Conservation (phyloP, 2,888 invertebrate genomes). For the Plutella xylostella region DNA sequence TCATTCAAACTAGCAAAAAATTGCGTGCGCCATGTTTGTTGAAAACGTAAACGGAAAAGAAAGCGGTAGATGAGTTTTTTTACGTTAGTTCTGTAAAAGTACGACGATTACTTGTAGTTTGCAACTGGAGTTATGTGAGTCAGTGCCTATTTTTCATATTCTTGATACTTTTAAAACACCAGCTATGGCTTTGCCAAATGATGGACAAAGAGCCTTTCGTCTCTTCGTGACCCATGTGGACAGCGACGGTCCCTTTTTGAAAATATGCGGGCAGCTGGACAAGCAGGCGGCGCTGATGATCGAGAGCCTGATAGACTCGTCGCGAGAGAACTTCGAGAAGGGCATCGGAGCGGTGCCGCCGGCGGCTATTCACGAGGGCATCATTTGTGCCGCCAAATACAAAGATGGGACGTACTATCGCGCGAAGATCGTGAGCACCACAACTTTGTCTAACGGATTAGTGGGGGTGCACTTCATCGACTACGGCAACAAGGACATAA, state of each 20-base stretch:
- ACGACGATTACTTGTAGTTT: constrained; percentile 26
- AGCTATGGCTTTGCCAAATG: constrained; percentile 45
- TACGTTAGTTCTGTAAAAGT: constrained; percentile 32
- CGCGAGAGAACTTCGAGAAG: constrained; percentile 50
- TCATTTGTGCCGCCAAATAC: constrained; percentile 75
- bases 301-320: constrained; percentile 58
- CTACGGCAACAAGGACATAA: constrained; percentile 73
- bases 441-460: constrained; percentile 55
- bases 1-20: constrained; percentile 11
- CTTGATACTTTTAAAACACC: constrained; percentile 12
- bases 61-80: constrained; percentile 41
- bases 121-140: constrained; percentile 15
- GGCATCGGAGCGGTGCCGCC: constrained; percentile 55
- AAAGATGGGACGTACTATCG: constrained; percentile 75
- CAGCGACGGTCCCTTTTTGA: constrained; percentile 75
- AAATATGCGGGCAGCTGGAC: constrained; percentile 79
- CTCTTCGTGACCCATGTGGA: constrained; percentile 76
- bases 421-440: constrained; percentile 67
- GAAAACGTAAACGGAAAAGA: constrained; percentile 58
- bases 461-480: constrained; percentile 77
- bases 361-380: constrained; percentile 60
- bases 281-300: constrained; percentile 66
- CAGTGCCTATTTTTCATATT: neutral
- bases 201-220: constrained; percentile 44
- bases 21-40: constrained; percentile 45